Conservation (phyloP, 2,888 invertebrate genomes). For the Hydraecia micacea region DNA sequence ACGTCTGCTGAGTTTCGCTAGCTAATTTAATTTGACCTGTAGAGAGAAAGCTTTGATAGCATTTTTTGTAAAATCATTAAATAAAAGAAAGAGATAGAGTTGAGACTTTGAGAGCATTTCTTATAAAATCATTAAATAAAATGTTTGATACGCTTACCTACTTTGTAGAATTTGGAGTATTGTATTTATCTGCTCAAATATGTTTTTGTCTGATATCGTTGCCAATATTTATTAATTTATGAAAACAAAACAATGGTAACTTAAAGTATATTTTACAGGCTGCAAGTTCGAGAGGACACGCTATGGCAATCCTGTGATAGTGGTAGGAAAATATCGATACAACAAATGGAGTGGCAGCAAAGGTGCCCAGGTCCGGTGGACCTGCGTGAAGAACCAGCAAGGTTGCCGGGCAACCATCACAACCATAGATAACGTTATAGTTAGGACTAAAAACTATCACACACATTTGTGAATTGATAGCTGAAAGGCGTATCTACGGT, state of each 20-base stretch:
- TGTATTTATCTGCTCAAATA: background rate
- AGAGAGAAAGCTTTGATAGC: background rate
- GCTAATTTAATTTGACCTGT: background rate
- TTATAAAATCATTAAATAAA: background rate
- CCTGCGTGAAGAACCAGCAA: slow-evolving; percentile 69
- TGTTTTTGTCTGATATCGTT: background rate
- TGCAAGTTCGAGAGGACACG: slow-evolving; percentile 74
- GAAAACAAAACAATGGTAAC: background rate
- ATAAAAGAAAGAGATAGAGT: too few relatives aligned
- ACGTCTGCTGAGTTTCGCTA: background rate
- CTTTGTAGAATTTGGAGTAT: background rate
- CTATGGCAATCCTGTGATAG: slow-evolving; percentile 82
- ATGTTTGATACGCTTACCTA: background rate
- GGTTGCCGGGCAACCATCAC: slow-evolving; percentile 73
- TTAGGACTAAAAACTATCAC: slow-evolving; percentile 68
- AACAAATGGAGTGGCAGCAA: slow-evolving; percentile 68
- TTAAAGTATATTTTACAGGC: slow-evolving; percentile 35
- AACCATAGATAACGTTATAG: slow-evolving; percentile 70
- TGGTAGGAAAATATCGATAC: slow-evolving; percentile 71
- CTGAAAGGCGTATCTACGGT: background rate
- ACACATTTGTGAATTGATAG: slow-evolving; percentile 60
- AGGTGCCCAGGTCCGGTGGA: slow-evolving; percentile 70
- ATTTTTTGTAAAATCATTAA: background rate
- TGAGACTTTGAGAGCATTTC: background rate
- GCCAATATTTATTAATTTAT: background rate